These are phyloP conservation scores for Leptinotarsa haldemani DNA, from an alignment of 2,888 invertebrate species.

Conservation along the genomic window DNA sequence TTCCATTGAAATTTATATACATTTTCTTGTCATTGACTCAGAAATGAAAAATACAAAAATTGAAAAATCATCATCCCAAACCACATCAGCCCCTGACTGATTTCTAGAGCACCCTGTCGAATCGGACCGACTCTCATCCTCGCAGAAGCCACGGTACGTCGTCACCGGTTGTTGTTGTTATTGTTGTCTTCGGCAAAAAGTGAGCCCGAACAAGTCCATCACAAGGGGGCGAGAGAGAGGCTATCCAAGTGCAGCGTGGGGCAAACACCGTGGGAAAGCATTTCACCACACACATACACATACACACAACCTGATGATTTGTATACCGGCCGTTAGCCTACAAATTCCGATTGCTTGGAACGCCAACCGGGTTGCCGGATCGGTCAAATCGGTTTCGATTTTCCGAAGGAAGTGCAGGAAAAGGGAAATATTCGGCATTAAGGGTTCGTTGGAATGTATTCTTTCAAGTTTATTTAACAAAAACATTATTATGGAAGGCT, in stretches of 20 bases:
- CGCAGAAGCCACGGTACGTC: slow-evolving; percentile 33
- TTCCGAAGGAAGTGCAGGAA: background rate
- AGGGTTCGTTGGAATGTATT: too few species aligned
- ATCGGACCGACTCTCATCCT: slow-evolving; percentile 23
- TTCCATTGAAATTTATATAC: too few species aligned
- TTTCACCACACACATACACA: slow-evolving; percentile 55
- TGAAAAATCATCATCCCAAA: too few species aligned
- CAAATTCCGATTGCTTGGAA: slow-evolving; percentile 45
- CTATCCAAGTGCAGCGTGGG: slow-evolving; percentile 50
- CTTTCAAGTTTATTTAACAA: too few species aligned
- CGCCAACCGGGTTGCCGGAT: slow-evolving; percentile 25
- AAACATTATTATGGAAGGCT: too few species aligned
- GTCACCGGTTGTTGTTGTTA: slow-evolving; percentile 60
- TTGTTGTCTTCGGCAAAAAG: slow-evolving; percentile 47
- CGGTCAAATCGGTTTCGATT: background rate
- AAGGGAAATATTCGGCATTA: too few species aligned
- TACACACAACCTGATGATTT: slow-evolving; percentile 59
- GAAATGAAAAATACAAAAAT: too few species aligned
- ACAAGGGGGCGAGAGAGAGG: slow-evolving; percentile 45
- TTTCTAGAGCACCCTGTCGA: slow-evolving; percentile 44
- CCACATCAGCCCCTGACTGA: background rate
- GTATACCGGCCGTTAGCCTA: slow-evolving; percentile 56
- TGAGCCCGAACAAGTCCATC: slow-evolving; percentile 31
- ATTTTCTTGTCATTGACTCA: too few species aligned
- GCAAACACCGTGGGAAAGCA: slow-evolving; percentile 62